Percentiles rank a stretch among this genome's conserved stretches.
Conservation (phyloP, 1,140 invertebrate species). For the Magallana angulata region DNA sequence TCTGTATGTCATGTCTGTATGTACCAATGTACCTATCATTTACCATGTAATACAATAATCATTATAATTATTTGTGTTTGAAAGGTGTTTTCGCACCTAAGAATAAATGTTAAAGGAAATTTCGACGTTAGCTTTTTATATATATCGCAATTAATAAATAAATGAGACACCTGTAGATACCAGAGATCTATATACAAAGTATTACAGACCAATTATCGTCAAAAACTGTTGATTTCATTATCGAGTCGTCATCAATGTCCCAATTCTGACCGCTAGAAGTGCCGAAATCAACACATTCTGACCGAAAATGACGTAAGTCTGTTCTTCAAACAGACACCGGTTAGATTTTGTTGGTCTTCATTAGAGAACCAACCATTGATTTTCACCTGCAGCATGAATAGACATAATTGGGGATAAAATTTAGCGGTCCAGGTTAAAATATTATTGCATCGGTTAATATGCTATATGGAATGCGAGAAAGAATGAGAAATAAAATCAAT, state of each 20-base stretch:
- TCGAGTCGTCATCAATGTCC: not conserved
- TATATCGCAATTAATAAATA: too few species aligned
- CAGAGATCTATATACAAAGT: not conserved
- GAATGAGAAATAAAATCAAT: slow-evolving; percentile 22
- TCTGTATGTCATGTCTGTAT: too few species aligned
- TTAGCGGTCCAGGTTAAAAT: slow-evolving; percentile 29
- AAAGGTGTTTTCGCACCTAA: too few species aligned
- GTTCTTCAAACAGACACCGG: not conserved
- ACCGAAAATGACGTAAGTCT: slow-evolving; percentile 11
- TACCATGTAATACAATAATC: not conserved
- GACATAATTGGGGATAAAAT: slow-evolving; percentile 13
- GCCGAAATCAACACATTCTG: not conserved
- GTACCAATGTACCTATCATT: not conserved
- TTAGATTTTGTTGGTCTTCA: not conserved
- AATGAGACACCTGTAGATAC: not conserved
- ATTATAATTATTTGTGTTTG: too few species aligned
- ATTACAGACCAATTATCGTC: not conserved
- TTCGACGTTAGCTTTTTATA: too few species aligned
- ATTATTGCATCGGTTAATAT: slow-evolving; percentile 5
- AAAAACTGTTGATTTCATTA: slow-evolving; percentile 18
- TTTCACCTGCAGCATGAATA: slow-evolving; percentile 14
- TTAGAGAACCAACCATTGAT: not conserved
- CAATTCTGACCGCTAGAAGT: not conserved
- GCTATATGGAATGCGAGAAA: not conserved
- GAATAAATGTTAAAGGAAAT: too few species aligned